Percentiles rank a stretch among this genome's conserved stretches.
phyloP scores from a whole-genome alignment of 2,888 invertebrate species.

The Tinea trinotella region DNA sequence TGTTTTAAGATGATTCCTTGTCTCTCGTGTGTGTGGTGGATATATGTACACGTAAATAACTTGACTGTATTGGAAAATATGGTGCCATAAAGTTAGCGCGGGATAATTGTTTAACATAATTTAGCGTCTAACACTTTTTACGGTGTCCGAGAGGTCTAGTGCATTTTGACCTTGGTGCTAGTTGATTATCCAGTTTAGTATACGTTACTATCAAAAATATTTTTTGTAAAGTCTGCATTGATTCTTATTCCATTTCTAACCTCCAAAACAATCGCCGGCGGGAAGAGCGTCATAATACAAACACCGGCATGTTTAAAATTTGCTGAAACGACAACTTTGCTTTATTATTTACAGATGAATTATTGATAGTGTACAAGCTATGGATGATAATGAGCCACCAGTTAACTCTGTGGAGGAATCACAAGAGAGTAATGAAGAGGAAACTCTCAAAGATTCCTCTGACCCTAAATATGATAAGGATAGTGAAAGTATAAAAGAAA shows the following conservation, averaged over 20 bases:
- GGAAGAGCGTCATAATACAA: slow-evolving; percentile 11
- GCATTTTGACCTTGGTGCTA: slow-evolving; percentile 9
- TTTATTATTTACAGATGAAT: slow-evolving; percentile 11
- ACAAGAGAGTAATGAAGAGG: slow-evolving; percentile 27
- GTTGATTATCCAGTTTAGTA: neutral
- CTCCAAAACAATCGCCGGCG: slow-evolving; percentile 10
- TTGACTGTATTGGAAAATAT: neutral
- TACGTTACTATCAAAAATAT: neutral
- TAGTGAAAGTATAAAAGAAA: neutral
- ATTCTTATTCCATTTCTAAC: slow-evolving; percentile 8
- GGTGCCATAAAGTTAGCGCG: slow-evolving; percentile 2
- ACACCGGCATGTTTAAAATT: slow-evolving; percentile 2
- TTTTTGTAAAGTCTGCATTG: neutral
- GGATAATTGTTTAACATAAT: neutral
- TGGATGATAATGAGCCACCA: slow-evolving; percentile 26
- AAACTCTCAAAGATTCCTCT: neutral
- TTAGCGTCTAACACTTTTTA: slow-evolving; percentile 11
- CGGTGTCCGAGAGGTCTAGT: neutral
- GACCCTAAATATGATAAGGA: neutral
- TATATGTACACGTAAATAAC: neutral
- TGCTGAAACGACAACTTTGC: too few species aligned
- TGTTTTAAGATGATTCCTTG: neutral
- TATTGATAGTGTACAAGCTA: neutral
- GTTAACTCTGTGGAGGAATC: neutral
- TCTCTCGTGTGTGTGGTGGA: neutral